These are phyloP conservation scores for Oppia nitens DNA, from an alignment of 1,140 invertebrate genomes.

Conservation along the genomic window DNA sequence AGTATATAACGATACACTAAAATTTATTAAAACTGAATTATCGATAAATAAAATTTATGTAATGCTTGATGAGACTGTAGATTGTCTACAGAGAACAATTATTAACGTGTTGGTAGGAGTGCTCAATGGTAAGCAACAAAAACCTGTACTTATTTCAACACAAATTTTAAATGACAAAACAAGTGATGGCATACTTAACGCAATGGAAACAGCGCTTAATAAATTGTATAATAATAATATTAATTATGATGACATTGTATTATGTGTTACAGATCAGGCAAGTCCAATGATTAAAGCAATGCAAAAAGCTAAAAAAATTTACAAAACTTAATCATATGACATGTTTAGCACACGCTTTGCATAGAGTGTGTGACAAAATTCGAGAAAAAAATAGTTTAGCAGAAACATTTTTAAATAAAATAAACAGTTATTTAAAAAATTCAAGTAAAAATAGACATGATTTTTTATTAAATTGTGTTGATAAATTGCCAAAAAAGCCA, in stretches of 20 bases:
- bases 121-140: neutral
- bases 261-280: neutral
- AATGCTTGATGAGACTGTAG: neutral
- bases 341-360: neutral
- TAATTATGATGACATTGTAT: neutral
- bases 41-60: neutral
- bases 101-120: neutral
- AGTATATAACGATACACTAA: neutral
- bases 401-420: neutral
- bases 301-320: neutral
- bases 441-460: neutral
- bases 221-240: neutral
- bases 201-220: neutral
- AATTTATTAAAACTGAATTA: neutral
- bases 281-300: neutral
- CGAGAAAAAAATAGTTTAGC: neutral
- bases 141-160: neutral
- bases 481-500: neutral
- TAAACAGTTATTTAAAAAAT: neutral
- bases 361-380: neutral
- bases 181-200: neutral
- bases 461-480: neutral
- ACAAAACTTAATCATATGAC: neutral
- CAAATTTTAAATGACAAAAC: neutral
- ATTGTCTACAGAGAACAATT: neutral